Evolutionary conservation across 1,140 invertebrate genomes (phyloP).

Genomic region (Drosophila takahashii): DNA sequence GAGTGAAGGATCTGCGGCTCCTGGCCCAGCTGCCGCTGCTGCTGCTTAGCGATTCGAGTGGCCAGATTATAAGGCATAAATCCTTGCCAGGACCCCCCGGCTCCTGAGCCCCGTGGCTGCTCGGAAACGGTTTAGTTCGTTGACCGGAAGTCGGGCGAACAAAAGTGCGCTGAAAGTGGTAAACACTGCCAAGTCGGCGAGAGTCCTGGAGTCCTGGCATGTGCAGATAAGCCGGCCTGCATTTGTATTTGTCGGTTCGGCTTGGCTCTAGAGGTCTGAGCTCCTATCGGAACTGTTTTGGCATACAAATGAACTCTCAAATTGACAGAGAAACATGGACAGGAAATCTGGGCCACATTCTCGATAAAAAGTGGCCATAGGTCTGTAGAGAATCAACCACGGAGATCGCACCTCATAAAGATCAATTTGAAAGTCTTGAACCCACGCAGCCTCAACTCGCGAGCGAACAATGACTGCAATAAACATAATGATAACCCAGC

Average conservation of each 20-base stretch:
- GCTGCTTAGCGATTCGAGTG: constrained; percentile 77
- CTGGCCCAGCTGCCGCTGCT: constrained; percentile 41
- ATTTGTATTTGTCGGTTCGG: constrained; percentile 50
- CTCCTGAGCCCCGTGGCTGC: constrained; percentile 16
- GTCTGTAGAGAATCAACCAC: neutral
- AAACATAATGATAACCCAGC: constrained; percentile 65
- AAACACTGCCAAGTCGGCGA: constrained; percentile 30
- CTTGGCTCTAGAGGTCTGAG: neutral
- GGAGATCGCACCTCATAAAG: constrained; percentile 41
- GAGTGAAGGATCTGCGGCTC: constrained; percentile 53
- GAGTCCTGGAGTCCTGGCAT: constrained; percentile 18
- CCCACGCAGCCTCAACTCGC: constrained; percentile 14
- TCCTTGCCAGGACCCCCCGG: constrained; percentile 41
- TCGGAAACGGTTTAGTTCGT: constrained; percentile 73
- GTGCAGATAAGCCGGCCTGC: constrained; percentile 56
- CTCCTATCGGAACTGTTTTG: constrained; percentile 41
- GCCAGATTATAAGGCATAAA: constrained; percentile 74
- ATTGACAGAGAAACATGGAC: constrained; percentile 69
- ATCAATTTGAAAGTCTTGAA: constrained; percentile 43
- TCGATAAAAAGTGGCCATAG: constrained; percentile 9
- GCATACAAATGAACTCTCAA: constrained; percentile 61
- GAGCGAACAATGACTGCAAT: constrained; percentile 39
- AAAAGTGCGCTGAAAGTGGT: constrained; percentile 45
- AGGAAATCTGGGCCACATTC: constrained; percentile 23
- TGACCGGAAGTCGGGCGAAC: constrained; percentile 65